These are phyloP conservation scores for Stictonetta naevosa DNA, from an alignment of 2,113 vertebrate genomes.

Conservation along the genomic window DNA sequence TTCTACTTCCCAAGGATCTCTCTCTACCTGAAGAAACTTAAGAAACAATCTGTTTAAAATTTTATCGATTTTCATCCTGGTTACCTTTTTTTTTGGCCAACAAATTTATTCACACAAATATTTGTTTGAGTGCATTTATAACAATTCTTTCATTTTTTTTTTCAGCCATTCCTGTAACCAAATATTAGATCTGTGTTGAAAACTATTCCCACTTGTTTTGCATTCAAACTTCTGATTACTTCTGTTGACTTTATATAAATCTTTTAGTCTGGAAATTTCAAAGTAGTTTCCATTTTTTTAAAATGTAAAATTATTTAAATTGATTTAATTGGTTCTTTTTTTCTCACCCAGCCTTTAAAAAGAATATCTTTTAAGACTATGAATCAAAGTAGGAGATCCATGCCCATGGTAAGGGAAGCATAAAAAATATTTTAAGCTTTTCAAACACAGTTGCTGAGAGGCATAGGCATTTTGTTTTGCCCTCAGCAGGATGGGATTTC, in stretches of 20 bases:
- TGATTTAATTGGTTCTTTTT: not conserved
- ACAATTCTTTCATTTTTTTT: not conserved
- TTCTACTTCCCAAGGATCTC: not conserved
- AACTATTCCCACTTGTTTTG: not conserved
- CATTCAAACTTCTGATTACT: not conserved
- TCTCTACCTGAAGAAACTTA: not conserved
- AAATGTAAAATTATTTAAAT: constrained; percentile 33
- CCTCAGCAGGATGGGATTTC: not conserved
- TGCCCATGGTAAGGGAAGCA: not conserved
- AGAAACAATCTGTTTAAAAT: not conserved
- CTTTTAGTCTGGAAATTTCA: not conserved
- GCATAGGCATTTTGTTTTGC: not conserved
- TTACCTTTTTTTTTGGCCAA: not conserved
- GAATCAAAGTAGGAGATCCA: not conserved
- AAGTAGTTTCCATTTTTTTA: not conserved
- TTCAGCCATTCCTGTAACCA: not conserved
- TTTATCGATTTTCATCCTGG: not conserved
- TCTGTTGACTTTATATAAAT: not conserved
- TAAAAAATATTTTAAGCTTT: not conserved
- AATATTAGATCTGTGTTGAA: not conserved
- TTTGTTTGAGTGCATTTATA: not conserved
- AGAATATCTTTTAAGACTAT: not conserved
- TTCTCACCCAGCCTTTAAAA: not conserved
- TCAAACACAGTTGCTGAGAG: not conserved
- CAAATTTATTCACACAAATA: not conserved